Evolutionary conservation across 1,140 invertebrate species (phyloP).

Genomic region (Glossosoma conforme): DNA sequence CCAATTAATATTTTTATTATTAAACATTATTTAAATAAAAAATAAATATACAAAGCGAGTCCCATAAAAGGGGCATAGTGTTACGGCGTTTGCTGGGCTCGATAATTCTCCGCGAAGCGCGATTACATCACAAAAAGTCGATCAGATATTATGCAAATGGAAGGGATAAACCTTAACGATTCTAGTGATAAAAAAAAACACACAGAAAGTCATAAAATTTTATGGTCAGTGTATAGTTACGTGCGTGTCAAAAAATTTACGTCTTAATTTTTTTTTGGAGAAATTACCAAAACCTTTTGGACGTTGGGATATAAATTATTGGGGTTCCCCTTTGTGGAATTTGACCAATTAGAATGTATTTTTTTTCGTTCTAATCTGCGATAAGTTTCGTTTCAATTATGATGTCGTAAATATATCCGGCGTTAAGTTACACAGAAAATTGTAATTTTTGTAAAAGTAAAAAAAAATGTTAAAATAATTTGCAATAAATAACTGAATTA

Average conservation of each 20-base stretch:
- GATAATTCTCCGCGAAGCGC: no score
- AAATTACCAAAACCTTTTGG: conserved; percentile 17
- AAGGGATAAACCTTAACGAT: no score
- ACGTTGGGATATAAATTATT: conserved; percentile 21
- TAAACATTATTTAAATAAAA: no score
- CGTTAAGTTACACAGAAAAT: conserved; percentile 3
- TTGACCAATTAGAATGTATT: conserved; percentile 20
- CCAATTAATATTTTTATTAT: no score
- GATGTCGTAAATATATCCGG: conserved; percentile 26
- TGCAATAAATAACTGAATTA: no score
- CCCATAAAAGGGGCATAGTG: no score
- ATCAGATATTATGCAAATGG: no score
- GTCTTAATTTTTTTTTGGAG: conserved; percentile 28
- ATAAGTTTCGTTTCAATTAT: conserved; percentile 31
- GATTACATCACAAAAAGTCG: no score
- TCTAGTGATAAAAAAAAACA: no score
- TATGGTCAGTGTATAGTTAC: conserved; percentile 29
- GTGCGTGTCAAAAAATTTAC: conserved; percentile 27
- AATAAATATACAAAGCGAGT: no score
- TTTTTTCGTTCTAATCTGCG: conserved; percentile 21
- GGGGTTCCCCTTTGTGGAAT: conserved; percentile 5
- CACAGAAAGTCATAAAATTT: conserved; percentile 30
- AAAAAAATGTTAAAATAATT: not conserved
- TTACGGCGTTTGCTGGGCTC: no score
- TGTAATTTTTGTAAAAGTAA: not conserved